Evolutionary conservation across 2,113 vertebrate species (phyloP), one percentile per base, ranked within the genome.

Genomic region (Struthio camelus): DNA sequence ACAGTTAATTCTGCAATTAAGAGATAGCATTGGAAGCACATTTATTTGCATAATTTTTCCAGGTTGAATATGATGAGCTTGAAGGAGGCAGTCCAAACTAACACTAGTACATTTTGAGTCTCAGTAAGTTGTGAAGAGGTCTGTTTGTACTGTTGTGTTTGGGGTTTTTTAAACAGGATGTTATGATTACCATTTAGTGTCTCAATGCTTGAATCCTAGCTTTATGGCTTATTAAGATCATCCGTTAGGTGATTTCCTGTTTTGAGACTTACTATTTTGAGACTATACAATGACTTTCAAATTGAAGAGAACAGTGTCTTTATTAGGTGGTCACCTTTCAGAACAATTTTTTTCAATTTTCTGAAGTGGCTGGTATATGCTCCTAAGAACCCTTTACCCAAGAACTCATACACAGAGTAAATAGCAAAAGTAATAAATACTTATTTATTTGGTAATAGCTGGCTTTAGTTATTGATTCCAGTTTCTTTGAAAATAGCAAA

Each of bases 401-500:
- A 76, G 81, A 89, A 11, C 40, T 90, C 40, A 5, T 36, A 53
- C 48, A 12, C 62, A 80, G 16, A 67, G 24, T 7, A 1, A 51
- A 25, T 24, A 76, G 58, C 44, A 79, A 84, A 87, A 89, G 44
- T 66, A 89, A 36, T 66, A 89, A 91, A 62, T 54, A 67, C 9
- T 32, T 80, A 2, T 58, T 2, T 81, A 59, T 64, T 92, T 77
- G 70, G 22, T 80, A 82, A 64, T n/a, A 81, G 64, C 30, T 94
- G 77, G 25, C 69, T 86, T 86, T 53, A 94, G 88, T 89, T 90
- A 80, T 3, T 96, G 32, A 96, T 93, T 89, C 70, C 15, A 73
- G 44, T 98, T 93, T 97, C 81, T 98, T 97, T 93, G 59, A 91
- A 92, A 92, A 40, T 93, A 99, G 99, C 98, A 75, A 99, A 99